Conservation (phyloP, 1,140 invertebrate species). For the Drosophila varians region DNA sequence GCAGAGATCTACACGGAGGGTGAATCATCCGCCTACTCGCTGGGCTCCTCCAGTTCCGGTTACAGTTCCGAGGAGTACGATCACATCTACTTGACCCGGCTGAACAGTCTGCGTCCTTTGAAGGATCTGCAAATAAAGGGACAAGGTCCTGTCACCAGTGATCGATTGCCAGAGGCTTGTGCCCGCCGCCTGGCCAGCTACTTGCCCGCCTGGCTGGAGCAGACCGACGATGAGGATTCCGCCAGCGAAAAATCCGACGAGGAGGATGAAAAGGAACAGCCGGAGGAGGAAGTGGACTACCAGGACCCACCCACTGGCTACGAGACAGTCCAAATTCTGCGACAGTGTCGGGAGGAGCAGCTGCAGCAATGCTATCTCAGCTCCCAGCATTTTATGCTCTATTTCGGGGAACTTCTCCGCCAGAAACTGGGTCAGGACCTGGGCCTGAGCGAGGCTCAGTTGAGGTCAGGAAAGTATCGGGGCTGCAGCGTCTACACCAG, state of each 20-base stretch:
- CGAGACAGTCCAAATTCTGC: slow-evolving; percentile 65
- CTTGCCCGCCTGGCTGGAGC: slow-evolving; percentile 57
- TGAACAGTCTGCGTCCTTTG: slow-evolving; percentile 67
- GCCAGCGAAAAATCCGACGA: slow-evolving; percentile 65
- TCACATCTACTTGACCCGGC: slow-evolving; percentile 64
- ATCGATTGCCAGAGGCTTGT: slow-evolving; percentile 66
- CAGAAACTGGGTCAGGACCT: slow-evolving; percentile 85
- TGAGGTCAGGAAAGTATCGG: slow-evolving; percentile 84
- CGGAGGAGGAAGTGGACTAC: slow-evolving; percentile 51
- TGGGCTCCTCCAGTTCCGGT: slow-evolving; percentile 48
- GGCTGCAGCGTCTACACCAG: slow-evolving; percentile 87
- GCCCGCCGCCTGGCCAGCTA: slow-evolving; percentile 57
- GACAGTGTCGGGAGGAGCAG: slow-evolving; percentile 81
- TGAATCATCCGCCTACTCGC: not conserved
- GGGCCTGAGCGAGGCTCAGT: slow-evolving; percentile 84
- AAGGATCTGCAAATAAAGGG: slow-evolving; percentile 45
- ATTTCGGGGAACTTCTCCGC: slow-evolving; percentile 86
- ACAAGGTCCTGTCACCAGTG: slow-evolving; percentile 35
- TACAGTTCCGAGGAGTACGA: slow-evolving; percentile 75
- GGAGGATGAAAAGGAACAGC: slow-evolving; percentile 83
- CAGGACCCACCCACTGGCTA: slow-evolving; percentile 30
- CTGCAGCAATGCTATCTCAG: slow-evolving; percentile 85
- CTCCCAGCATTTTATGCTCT: slow-evolving; percentile 86
- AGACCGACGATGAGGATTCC: slow-evolving; percentile 66
- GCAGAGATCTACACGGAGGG: slow-evolving; percentile 51